Evolutionary conservation across 2,113 vertebrate species (phyloP), one percentile per base, ranked within the genome.

Genomic region (Zeus faber): DNA sequence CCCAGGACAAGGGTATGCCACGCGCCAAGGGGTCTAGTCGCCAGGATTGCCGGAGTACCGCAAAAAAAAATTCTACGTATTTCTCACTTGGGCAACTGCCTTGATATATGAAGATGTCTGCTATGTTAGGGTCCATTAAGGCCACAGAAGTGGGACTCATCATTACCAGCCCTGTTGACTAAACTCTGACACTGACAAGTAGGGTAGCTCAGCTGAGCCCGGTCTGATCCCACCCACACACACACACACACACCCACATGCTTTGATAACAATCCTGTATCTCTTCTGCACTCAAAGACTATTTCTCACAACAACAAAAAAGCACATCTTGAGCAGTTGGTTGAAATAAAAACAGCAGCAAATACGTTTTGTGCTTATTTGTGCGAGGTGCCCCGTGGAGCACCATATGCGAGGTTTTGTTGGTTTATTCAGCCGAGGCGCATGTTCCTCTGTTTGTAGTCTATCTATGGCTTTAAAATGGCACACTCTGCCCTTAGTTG

Each of bases 1-100:
- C 70, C 97, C 97, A 26, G 90, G 95, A 82, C 93, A 95, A 51
- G 97, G 97, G 97, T 98, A 90, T 71, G 67, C 63, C 45, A n/a
- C n/a, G 7, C 62, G 22, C 31, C 8, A 0, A 33, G 6, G 5
- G 4, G 8, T 10, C 40, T 9, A 6, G 18, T 11, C 41, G 6
- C 16, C 16, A 1, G 10, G 1, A 13, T 5, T 29, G 27, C 27
- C 27, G 4, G 4, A 29, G 4, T 29, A 9, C 27, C 9, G 27
- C 27, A 29, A 4, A 29, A 29, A 9, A 29, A 4, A 40, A 40
- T 16, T 49, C 16, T 39, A 22, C 14, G 51, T 68, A 29, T 58
- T 65, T 43, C 26, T 74, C 64, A 48, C 54, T 33, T 68, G 24
- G 11, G n/a, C 62, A 48, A 64, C 47, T 16, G 45, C 40, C 9